Evolutionary conservation across 2,797 vertebrate genomes (phyloP).

Genomic region (Oreochromis mossambicus): DNA sequence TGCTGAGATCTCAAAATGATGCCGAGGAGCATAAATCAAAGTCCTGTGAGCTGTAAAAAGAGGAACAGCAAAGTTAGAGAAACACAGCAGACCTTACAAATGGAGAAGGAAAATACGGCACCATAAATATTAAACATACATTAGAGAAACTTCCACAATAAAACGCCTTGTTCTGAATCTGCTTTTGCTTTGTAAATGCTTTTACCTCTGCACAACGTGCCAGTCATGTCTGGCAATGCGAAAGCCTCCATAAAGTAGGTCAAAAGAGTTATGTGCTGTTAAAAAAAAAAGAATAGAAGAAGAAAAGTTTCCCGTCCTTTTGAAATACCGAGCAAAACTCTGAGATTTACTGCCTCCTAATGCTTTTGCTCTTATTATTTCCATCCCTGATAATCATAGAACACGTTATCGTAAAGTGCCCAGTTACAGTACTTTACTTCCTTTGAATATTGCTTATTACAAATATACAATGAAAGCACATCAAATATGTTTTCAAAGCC

Average conservation of each 20-base stretch:
- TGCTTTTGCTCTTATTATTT: background rate
- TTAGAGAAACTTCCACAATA: background rate
- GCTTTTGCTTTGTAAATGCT: background rate
- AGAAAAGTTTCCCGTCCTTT: rapidly evolving
- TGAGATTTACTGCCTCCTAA: slow-evolving; percentile 5
- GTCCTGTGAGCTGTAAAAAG: background rate
- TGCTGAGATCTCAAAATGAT: background rate
- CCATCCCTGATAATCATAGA: background rate
- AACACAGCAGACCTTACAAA: background rate
- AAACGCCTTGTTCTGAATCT: background rate
- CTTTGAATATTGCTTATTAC: background rate
- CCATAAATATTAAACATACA: background rate
- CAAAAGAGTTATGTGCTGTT: background rate
- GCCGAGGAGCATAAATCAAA: background rate
- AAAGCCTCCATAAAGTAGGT: background rate
- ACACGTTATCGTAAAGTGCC: background rate
- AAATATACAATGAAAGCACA: background rate
- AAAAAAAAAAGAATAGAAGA: background rate
- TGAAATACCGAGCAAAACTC: background rate
- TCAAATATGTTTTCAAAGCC: no score
- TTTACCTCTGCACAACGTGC: background rate
- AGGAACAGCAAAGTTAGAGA: background rate
- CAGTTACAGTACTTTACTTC: background rate
- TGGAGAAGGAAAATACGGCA: background rate
- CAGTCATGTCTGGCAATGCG: background rate